Evolutionary conservation across 2,797 vertebrate species (phyloP), one percentile per base, ranked within the genome.

Genomic region (Myoxocephalus aenaeus): DNA sequence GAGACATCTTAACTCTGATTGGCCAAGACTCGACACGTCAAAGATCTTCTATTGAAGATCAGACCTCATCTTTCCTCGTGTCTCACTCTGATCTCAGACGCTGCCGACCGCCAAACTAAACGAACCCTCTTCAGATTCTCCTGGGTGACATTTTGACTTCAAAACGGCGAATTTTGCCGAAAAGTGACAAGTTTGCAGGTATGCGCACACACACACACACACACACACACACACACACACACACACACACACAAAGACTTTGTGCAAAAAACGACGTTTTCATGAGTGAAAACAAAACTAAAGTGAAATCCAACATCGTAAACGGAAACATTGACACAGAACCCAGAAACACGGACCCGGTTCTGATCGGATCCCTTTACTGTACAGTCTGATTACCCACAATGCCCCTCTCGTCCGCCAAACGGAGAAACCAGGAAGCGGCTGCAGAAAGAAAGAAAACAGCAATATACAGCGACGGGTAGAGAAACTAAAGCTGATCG

Each of bases 191-290:
- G 25, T 27, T 27, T 27, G 25, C 25, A 27, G 25, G 25, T 27
- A 27, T 27, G 25, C 32, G 4, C 70, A 12, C 86, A 74, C 82
- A 78, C 9, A n/a, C 20, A 53, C 51, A 77, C 77, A 3, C 67
- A 32, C 73, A 11, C 86, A 73, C 82, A 17, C 58, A 15, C 46
- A 2, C 58, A 15, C 42, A 44, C 42, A 44, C 89, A 66, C 81
- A 88, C 82, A 80, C 80, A 70, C 84, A 65, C 90, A 94, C 92
- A 87, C 89, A 92, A 84, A 91, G 89, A 94, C 88, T 74, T 83
- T 95, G 94, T 95, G 94, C 94, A 95, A 95, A 96, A 95, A 94
- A 90, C 75, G 51, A 87, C 79, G 82, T 92, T 90, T 91, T 88
- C 90, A 87, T 86, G 81, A 88, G 50, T 73, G 89, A 91, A 93